Conservation (phyloP, 2,888 invertebrate species). For the Biston betularia region DNA sequence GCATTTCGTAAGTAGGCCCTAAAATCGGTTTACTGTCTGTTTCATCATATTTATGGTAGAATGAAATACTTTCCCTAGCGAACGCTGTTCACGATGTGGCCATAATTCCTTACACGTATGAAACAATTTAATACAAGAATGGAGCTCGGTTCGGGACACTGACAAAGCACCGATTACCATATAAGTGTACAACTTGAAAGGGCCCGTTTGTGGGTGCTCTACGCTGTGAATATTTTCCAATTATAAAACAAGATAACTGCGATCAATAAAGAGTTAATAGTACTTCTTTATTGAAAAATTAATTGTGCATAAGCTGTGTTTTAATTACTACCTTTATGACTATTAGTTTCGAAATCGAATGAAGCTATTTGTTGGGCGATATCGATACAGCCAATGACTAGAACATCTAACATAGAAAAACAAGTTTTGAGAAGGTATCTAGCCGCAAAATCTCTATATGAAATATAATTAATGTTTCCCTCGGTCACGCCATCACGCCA, state of each 20-base stretch:
- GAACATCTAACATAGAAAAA: constrained; percentile 12
- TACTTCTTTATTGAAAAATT: constrained; percentile 59
- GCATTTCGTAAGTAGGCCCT: constrained; percentile 59
- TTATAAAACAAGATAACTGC: constrained; percentile 62
- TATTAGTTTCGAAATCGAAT: constrained; percentile 30
- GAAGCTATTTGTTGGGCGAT: constrained; percentile 29
- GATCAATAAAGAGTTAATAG: constrained; percentile 60
- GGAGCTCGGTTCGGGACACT: constrained; percentile 54
- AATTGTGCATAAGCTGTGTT: constrained; percentile 56
- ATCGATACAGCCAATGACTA: constrained; percentile 19
- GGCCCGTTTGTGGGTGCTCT: constrained; percentile 7
- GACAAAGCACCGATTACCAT: constrained; percentile 64
- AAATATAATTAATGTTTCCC: too few species aligned
- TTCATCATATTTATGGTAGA: constrained; percentile 64
- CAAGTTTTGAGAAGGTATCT: constrained; percentile 6
- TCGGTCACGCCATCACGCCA: not conserved
- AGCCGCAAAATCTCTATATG: not conserved
- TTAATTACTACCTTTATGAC: constrained; percentile 51
- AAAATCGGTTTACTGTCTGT: constrained; percentile 63
- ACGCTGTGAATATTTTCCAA: constrained; percentile 56
- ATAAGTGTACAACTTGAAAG: constrained; percentile 51
- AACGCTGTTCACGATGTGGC: constrained; percentile 27
- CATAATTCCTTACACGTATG: constrained; percentile 37
- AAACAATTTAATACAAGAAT: constrained; percentile 50
- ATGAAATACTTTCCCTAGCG: constrained; percentile 60